Percentiles rank a stretch among this genome's conserved stretches.
These are phyloP conservation scores for Hemicentrotus pulcherrimus DNA, from an alignment of 35 echinoderm and acorn worm species.

Conservation along the genomic window DNA sequence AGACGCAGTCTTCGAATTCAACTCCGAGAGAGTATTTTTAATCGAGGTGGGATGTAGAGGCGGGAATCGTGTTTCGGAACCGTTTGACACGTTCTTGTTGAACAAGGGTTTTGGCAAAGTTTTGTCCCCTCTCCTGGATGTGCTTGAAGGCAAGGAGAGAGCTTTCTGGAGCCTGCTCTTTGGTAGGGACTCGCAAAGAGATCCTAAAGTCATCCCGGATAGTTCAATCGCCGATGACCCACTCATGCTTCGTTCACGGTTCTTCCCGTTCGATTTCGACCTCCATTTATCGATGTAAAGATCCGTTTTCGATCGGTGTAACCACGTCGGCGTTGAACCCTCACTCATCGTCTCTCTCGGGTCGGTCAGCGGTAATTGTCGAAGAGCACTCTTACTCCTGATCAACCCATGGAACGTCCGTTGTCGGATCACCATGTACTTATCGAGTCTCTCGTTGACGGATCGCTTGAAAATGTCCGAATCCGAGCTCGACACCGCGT, in stretches of 20 bases:
- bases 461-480: constrained; percentile 42
- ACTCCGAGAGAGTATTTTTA: constrained; percentile 30
- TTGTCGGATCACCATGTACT: constrained; percentile 79
- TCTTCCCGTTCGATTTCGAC: constrained; percentile 55
- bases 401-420: constrained; percentile 72
- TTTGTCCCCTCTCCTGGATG: background rate
- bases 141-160: background rate
- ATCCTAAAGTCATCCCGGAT: constrained; percentile 62
- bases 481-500: constrained; percentile 32
- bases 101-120: background rate
- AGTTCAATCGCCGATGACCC: constrained; percentile 11
- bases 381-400: constrained; percentile 58
- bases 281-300: constrained; percentile 74
- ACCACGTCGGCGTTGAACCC: constrained; percentile 46
- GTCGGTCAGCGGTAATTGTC: constrained; percentile 70
- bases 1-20: background rate
- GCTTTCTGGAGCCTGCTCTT: constrained; percentile 15
- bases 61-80: constrained; percentile 59
- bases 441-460: constrained; percentile 71
- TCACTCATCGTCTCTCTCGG: constrained; percentile 54
- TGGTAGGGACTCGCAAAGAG: constrained; percentile 61
- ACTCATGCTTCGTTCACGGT: constrained; percentile 36
- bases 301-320: constrained; percentile 82
- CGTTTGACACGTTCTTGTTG: background rate
- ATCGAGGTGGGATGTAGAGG: constrained; percentile 36